Percentiles rank a stretch among this genome's conserved stretches.
These are phyloP conservation scores for Sinocyclocheilus rhinocerous DNA, from an alignment of 2,113 vertebrate genomes.

Conservation along the genomic window DNA sequence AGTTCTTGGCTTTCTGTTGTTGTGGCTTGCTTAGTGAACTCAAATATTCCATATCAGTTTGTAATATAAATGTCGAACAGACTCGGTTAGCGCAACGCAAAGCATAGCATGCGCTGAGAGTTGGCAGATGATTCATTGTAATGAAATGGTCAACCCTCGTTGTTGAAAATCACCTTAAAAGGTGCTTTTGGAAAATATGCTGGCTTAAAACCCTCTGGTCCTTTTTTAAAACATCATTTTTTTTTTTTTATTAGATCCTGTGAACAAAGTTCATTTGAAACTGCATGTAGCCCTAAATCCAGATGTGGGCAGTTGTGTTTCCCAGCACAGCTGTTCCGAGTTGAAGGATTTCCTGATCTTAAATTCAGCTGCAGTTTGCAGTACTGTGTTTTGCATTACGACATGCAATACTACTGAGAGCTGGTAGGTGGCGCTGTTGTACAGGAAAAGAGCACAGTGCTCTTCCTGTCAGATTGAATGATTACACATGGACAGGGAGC, in stretches of 20 bases:
- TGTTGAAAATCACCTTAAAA: background rate
- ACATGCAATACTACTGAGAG: background rate
- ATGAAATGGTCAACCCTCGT: background rate
- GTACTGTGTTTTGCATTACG: background rate
- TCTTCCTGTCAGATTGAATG: background rate
- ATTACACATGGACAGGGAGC: background rate
- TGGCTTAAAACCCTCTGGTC: background rate
- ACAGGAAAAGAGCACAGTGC: background rate
- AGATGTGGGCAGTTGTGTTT: conserved; percentile 39
- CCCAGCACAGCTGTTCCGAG: too few relatives aligned
- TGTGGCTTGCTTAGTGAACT: background rate
- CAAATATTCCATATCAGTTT: background rate
- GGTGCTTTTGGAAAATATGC: background rate
- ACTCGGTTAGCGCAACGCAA: background rate
- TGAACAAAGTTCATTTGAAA: background rate
- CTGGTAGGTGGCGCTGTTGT: conserved; percentile 13
- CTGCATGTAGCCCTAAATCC: conserved; percentile 4
- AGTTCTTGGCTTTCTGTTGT: background rate
- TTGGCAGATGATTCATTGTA: background rate
- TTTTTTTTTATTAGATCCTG: background rate
- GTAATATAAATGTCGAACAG: background rate
- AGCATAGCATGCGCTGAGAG: background rate
- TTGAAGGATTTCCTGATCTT: background rate
- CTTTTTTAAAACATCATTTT: background rate
- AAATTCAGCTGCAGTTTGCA: background rate